Percentiles rank a stretch among this genome's conserved stretches.
Evolutionary conservation across 1,140 invertebrate species (phyloP).

Genomic region (Trichonephila clavipes): DNA sequence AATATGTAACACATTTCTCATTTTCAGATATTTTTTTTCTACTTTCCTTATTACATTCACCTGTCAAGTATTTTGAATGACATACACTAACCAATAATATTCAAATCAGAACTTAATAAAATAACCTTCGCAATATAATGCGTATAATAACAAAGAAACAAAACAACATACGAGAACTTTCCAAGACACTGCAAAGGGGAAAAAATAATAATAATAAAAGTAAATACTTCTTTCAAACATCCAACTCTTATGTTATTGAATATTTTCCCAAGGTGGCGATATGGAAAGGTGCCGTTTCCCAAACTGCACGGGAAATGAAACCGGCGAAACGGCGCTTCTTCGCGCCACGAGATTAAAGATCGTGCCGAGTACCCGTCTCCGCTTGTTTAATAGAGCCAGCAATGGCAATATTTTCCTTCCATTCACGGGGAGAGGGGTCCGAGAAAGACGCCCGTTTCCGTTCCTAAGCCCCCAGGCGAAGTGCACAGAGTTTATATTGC

Average conservation of each 20-base stretch:
- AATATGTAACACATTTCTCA: too few relatives aligned
- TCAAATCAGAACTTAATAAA: not conserved
- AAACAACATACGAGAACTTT: not conserved
- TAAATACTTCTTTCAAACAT: not conserved
- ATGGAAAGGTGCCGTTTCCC: not conserved
- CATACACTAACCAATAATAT: not conserved
- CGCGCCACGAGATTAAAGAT: constrained; percentile 15
- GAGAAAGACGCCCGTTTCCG: constrained; percentile 9
- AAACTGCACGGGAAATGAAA: constrained; percentile 38
- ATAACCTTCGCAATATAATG: not conserved
- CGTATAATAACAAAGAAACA: not conserved
- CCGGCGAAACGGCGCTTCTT: not conserved
- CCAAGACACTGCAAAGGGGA: not conserved
- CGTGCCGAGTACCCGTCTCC: not conserved
- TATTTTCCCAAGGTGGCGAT: not conserved
- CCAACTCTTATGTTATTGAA: not conserved
- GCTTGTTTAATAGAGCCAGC: constrained; percentile 19
- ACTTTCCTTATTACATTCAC: too few relatives aligned
- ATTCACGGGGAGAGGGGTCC: not conserved
- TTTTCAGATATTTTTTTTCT: too few relatives aligned
- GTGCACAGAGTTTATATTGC: not conserved
- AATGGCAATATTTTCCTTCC: constrained; percentile 63
- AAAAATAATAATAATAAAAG: not conserved
- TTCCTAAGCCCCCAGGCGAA: not conserved
- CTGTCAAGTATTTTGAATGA: too few relatives aligned